Conservation (phyloP, 2,888 invertebrate genomes). For the Acanthopleura granulata region DNA sequence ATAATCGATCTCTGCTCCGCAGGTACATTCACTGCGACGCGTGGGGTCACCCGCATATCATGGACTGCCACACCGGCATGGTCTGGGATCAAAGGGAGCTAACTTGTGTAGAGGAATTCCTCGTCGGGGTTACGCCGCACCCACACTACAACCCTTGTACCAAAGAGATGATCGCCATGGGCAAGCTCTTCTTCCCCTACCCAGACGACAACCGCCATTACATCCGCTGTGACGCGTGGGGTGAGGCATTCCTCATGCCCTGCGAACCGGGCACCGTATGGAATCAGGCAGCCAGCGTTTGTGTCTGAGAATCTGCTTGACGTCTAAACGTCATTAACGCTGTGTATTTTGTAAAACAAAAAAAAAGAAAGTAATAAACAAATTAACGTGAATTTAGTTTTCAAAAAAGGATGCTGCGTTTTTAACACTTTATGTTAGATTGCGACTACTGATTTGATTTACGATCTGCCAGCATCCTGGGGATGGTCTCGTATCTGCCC, state of each 20-base stretch:
- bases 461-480: too few relatives aligned
- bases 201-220: conserved; percentile 38
- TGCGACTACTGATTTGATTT: too few relatives aligned
- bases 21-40: conserved; percentile 6
- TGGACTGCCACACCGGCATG: background rate
- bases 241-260: conserved; percentile 42
- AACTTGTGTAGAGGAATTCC: conserved; percentile 20
- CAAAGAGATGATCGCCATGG: conserved; percentile 38
- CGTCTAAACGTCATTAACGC: too few relatives aligned
- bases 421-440: too few relatives aligned
- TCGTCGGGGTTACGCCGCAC: background rate
- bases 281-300: conserved; percentile 33
- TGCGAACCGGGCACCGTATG: conserved; percentile 49
- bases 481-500: too few relatives aligned
- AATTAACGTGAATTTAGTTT: too few relatives aligned
- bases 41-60: background rate
- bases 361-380: too few relatives aligned
- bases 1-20: too few relatives aligned
- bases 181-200: conserved; percentile 47
- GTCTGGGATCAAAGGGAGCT: background rate
- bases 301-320: conserved; percentile 4
- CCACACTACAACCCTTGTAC: conserved; percentile 46
- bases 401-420: too few relatives aligned
- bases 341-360: too few relatives aligned
- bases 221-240: conserved; percentile 51